These are phyloP conservation scores for Sinodicranocentrus sp. DNA, from an alignment of 2,888 invertebrate genomes.

Conservation along the genomic window DNA sequence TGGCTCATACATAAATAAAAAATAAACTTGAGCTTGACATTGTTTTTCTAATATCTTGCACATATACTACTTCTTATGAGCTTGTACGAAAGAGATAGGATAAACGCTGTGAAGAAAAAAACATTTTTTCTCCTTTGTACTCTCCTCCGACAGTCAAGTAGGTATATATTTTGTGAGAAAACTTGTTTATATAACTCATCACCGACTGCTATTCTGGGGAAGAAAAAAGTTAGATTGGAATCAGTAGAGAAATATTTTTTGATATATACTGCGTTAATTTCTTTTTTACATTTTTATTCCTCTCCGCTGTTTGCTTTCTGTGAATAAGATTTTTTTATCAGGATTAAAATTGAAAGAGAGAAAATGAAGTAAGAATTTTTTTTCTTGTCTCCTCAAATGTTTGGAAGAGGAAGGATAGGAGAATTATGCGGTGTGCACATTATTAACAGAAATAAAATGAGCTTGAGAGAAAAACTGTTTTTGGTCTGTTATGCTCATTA, in stretches of 20 bases:
- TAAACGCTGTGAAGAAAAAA: too few relatives aligned
- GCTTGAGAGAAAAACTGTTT: not conserved
- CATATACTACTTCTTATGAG: too few relatives aligned
- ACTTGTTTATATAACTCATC: too few relatives aligned
- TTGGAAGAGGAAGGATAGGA: not conserved
- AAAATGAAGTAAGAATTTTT: constrained; percentile 40
- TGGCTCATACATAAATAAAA: too few relatives aligned
- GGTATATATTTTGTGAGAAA: too few relatives aligned
- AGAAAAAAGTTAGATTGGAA: not conserved
- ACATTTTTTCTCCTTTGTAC: too few relatives aligned
- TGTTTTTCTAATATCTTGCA: too few relatives aligned
- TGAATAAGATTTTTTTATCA: constrained; percentile 3
- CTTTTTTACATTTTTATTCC: constrained; percentile 8
- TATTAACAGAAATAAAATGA: not conserved
- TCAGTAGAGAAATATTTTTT: constrained; percentile 1
- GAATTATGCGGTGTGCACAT: not conserved
- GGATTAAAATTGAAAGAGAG: too few relatives aligned
- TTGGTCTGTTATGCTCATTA: constrained; percentile 36
- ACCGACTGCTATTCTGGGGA: too few relatives aligned
- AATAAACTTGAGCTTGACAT: too few relatives aligned
- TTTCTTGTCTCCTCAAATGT: not conserved
- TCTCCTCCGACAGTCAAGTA: too few relatives aligned
- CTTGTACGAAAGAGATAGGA: too few relatives aligned
- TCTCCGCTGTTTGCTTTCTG: not conserved
- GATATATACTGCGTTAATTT: constrained; percentile 3